Percentiles rank a stretch among this genome's conserved stretches.
These are phyloP conservation scores for Ips typographus DNA, from an alignment of 1,140 invertebrate species.

Conservation along the genomic window DNA sequence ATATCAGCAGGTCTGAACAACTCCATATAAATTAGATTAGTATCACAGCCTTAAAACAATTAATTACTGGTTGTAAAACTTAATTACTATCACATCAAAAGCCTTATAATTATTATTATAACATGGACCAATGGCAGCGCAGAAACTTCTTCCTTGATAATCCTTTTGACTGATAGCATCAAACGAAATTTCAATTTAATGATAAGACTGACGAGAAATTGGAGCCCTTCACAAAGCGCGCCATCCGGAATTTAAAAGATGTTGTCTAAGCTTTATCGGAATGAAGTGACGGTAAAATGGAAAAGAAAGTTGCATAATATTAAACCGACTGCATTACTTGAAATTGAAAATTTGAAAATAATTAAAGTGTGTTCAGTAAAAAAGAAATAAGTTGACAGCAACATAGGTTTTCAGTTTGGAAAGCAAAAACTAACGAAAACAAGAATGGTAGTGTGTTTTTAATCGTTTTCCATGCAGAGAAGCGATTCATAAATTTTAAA, in stretches of 20 bases:
- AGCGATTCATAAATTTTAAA: conserved; percentile 20
- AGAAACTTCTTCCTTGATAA: no score
- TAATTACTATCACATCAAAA: no score
- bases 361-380: not conserved
- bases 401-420: not conserved
- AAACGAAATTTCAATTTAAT: not conserved
- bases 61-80: no score
- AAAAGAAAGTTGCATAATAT: conserved; percentile 1
- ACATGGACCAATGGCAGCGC: no score
- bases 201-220: not conserved
- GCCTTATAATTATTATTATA: no score
- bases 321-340: conserved; percentile 1
- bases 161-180: no score
- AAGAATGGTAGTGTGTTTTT: conserved; percentile 24
- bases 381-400: not conserved
- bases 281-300: not conserved
- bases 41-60: no score
- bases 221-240: not conserved
- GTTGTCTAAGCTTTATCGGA: not conserved
- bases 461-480: conserved; percentile 28
- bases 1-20: no score
- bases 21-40: no score
- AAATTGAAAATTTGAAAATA: not conserved
- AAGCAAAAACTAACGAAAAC: conserved; percentile 8
- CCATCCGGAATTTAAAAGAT: not conserved